Percentiles rank a stretch among this genome's conserved stretches.
Evolutionary conservation across 2,888 invertebrate species (phyloP).

Genomic region (Coelogynopora nodosa): DNA sequence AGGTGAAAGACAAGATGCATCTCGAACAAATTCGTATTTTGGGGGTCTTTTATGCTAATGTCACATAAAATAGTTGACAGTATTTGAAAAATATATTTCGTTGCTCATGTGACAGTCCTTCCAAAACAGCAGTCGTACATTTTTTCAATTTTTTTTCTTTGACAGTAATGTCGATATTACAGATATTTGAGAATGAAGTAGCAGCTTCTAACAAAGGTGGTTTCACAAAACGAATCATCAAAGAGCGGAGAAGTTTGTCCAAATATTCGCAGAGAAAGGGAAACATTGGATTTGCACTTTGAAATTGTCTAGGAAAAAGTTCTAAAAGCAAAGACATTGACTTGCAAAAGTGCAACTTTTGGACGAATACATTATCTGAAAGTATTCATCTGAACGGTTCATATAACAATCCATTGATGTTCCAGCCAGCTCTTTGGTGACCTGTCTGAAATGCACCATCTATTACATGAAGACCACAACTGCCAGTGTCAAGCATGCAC

Average conservation of each 20-base stretch:
- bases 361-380: neutral
- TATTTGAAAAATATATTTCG: neutral
- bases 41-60: neutral
- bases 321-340: constrained; percentile 3
- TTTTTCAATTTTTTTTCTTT: constrained; percentile 6
- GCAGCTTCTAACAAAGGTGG: constrained; percentile 17
- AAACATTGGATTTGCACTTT: constrained; percentile 18
- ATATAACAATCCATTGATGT: neutral
- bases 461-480: constrained; percentile 53
- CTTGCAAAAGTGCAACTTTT: constrained; percentile 1
- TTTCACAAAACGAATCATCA: constrained; percentile 31
- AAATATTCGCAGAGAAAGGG: constrained; percentile 34
- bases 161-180: neutral
- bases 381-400: neutral
- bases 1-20: constrained; percentile 1
- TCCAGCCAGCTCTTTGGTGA: constrained; percentile 50
- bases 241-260: constrained; percentile 14
- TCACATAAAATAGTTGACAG: neutral
- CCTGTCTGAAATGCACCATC: constrained; percentile 54
- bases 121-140: neutral
- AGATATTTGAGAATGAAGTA: constrained; percentile 13
- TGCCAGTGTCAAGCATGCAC: constrained; percentile 51
- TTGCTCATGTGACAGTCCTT: neutral
- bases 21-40: neutral
- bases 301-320: constrained; percentile 9